Evolutionary conservation across 2,797 vertebrate species (phyloP).

Genomic region (Acrocephalus scirpaceus): DNA sequence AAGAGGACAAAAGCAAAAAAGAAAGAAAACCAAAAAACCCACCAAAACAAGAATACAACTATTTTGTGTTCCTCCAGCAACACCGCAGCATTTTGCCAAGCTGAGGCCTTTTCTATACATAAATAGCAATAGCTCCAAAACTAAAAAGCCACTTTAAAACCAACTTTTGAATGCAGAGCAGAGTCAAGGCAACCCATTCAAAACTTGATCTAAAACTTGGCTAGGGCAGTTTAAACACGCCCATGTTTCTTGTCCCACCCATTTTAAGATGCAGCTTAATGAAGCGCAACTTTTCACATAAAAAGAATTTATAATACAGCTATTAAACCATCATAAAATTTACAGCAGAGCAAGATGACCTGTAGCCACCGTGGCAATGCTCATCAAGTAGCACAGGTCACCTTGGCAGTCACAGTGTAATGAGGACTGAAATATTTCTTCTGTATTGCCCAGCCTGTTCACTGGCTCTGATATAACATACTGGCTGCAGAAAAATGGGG

Average conservation of each 20-base stretch:
- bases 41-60: neutral
- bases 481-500: neutral
- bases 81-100: neutral
- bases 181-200: neutral
- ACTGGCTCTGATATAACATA: neutral
- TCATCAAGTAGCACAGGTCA: neutral
- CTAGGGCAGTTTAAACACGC: neutral
- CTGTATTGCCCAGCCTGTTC: neutral
- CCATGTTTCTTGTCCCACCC: neutral
- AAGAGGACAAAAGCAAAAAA: neutral
- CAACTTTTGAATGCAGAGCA: neutral
- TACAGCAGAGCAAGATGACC: neutral
- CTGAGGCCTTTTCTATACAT: neutral
- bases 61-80: neutral
- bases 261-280: neutral
- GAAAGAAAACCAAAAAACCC: neutral
- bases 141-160: neutral
- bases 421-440: neutral
- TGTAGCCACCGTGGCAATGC: neutral
- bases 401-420: neutral
- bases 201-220: neutral
- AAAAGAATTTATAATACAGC: neutral
- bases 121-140: neutral
- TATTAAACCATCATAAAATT: neutral
- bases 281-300: neutral